Percentiles rank a stretch among this genome's conserved stretches.
phyloP scores from a whole-genome alignment of 53 echinoderm and acorn worm species.

The Paelopatides confundens region DNA sequence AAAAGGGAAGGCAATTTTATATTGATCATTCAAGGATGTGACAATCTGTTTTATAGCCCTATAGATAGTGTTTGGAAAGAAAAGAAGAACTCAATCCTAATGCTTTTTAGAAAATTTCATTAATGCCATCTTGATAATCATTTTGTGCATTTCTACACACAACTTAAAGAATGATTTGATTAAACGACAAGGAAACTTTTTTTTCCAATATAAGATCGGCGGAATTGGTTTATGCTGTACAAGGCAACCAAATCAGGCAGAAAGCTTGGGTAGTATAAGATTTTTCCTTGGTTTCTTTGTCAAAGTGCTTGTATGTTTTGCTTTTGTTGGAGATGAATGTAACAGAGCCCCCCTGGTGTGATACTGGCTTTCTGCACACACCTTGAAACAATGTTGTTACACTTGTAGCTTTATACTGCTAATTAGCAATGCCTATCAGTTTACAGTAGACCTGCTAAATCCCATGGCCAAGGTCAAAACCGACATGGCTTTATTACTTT shows the following conservation, averaged over 20 bases:
- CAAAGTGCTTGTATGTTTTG: no score
- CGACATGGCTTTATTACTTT: neutral
- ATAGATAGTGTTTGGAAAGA: no score
- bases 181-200: neutral
- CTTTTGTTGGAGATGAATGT: neutral
- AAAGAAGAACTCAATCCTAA: no score
- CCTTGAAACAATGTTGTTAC: conserved; percentile 19
- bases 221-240: neutral
- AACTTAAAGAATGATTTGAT: neutral
- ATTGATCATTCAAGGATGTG: no score
- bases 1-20: no score
- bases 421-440: neutral
- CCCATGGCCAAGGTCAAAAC: neutral
- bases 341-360: neutral
- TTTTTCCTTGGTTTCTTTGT: neutral
- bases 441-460: conserved; percentile 21
- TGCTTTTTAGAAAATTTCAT: no score
- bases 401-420: neutral
- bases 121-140: no score
- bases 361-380: neutral
- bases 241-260: neutral
- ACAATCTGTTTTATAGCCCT: no score
- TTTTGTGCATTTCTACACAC: neutral
- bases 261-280: neutral
- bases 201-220: neutral